Conservation (phyloP, 2,888 invertebrate species). For the Lasioglossum villosulum region DNA sequence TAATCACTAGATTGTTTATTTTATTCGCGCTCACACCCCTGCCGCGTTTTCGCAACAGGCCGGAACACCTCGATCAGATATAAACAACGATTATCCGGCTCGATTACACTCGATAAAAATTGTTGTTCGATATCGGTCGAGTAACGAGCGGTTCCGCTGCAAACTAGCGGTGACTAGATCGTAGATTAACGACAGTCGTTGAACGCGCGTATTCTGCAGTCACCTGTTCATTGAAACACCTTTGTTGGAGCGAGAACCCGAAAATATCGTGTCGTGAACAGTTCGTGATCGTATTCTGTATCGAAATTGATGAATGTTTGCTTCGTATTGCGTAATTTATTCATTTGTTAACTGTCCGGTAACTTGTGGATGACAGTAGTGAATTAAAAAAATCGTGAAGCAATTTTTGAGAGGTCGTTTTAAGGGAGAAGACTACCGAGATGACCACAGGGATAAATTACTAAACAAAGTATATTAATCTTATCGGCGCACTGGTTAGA, state of each 20-base stretch:
- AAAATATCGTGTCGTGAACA: not conserved
- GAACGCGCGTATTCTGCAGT: constrained; percentile 50
- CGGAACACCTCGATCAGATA: not conserved
- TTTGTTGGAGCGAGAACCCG: no score
- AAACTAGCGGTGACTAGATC: constrained; percentile 19
- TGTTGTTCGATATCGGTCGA: not conserved
- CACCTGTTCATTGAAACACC: constrained; percentile 34
- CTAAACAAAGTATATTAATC: no score
- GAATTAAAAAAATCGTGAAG: no score
- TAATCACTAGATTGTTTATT: not conserved
- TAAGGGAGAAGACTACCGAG: not conserved
- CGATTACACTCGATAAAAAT: not conserved
- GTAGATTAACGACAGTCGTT: constrained; percentile 38
- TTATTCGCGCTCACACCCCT: not conserved
- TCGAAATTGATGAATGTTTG: not conserved
- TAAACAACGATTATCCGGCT: constrained; percentile 3
- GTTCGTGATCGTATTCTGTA: not conserved
- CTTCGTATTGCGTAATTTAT: no score
- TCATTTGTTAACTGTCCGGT: not conserved
- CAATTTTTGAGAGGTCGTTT: no score
- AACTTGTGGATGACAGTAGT: not conserved
- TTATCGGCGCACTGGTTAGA: no score
- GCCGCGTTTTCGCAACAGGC: not conserved
- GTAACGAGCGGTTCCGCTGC: not conserved
- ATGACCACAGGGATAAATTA: no score